Evolutionary conservation across 2,888 invertebrate genomes (phyloP).

Genomic region (Tribolium freemani): DNA sequence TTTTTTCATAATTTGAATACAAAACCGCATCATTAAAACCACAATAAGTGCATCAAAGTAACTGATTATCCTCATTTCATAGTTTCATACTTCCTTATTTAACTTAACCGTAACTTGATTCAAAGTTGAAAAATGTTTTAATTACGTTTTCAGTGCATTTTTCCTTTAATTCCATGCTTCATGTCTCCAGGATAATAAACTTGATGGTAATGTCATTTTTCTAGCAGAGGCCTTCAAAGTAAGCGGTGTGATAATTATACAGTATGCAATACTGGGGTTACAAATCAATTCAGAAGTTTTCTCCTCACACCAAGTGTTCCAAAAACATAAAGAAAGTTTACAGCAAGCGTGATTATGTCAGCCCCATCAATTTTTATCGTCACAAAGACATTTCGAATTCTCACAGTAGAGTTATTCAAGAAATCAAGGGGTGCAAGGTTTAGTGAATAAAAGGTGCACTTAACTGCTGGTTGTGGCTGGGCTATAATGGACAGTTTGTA

Average conservation of each 20-base stretch:
- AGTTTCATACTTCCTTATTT: no score
- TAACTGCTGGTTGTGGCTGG: slow-evolving; percentile 5
- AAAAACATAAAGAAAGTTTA: background rate
- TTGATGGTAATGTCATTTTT: background rate
- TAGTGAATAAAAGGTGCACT: slow-evolving; percentile 10
- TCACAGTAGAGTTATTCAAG: background rate
- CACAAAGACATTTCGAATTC: background rate
- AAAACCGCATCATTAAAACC: no score
- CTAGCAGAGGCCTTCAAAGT: background rate
- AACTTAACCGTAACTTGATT: background rate
- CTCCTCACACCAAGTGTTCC: background rate
- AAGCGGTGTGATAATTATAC: background rate
- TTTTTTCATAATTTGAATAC: no score
- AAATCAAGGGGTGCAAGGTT: slow-evolving; percentile 8
- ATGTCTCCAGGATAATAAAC: background rate
- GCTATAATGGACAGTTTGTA: slow-evolving; percentile 6
- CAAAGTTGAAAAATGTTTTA: background rate
- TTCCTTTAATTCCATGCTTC: background rate
- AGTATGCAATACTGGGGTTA: background rate
- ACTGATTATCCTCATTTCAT: no score
- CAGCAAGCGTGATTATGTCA: background rate
- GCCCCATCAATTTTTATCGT: background rate
- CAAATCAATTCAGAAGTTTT: background rate
- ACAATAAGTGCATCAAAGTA: no score
- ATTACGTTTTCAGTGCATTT: background rate